phyloP scores from a whole-genome alignment of 2,797 vertebrate species.

The Jordanella pulchra region DNA sequence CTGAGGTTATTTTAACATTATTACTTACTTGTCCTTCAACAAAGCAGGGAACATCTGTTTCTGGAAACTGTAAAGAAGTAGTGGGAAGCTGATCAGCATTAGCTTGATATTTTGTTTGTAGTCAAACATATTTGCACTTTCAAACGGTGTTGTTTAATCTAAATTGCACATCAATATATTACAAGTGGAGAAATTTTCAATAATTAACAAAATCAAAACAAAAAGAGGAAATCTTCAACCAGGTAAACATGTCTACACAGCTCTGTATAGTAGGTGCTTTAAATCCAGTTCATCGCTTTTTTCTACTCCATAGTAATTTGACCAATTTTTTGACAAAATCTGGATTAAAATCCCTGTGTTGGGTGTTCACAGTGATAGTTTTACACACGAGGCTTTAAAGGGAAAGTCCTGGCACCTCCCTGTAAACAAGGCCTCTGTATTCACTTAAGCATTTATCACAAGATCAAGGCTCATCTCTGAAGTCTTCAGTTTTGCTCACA shows the following conservation, averaged over 20 bases:
- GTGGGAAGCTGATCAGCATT: neutral
- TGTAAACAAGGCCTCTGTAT: slow-evolving; percentile 60
- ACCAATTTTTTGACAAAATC: slow-evolving; percentile 33
- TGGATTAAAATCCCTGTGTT: slow-evolving; percentile 45
- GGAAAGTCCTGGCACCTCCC: slow-evolving; percentile 53
- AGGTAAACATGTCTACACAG: too few relatives aligned
- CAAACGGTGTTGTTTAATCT: neutral
- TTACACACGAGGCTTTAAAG: slow-evolving; percentile 41
- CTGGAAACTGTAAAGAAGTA: neutral
- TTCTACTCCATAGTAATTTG: slow-evolving; percentile 8
- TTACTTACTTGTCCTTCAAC: too few relatives aligned
- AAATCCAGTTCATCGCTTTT: slow-evolving; percentile 37
- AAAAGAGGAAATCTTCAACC: neutral
- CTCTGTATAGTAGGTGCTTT: neutral
- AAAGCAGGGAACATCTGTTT: too few relatives aligned
- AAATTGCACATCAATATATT: too few relatives aligned
- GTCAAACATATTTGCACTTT: neutral
- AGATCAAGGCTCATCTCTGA: slow-evolving; percentile 59
- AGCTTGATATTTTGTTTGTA: neutral
- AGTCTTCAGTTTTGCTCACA: slow-evolving; percentile 35
- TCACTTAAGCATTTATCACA: slow-evolving; percentile 53
- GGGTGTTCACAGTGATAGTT: slow-evolving; percentile 51
- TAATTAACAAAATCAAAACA: neutral
- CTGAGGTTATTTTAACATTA: too few relatives aligned
- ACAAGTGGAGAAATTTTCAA: neutral